Evolutionary conservation across 2,888 invertebrate species (phyloP), one percentile per base, ranked within the genome.

Genomic region (Eristalis arbustorum): DNA sequence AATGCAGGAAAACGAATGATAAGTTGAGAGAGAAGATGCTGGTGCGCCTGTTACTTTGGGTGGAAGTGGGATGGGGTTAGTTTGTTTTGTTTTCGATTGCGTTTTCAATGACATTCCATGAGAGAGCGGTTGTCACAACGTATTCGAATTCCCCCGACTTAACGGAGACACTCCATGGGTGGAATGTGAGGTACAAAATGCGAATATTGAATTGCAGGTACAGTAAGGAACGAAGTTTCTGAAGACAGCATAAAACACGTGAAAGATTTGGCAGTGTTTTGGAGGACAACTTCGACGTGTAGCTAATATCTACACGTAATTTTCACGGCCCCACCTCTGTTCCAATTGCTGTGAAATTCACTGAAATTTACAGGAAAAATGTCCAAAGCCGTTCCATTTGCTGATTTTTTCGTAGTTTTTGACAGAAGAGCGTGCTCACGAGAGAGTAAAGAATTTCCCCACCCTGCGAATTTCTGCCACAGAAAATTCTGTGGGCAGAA

Each of bases 1-100:
- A 67, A 1, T 14, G 23, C 28, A 61, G 5, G 25, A 79, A 73
- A 79, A 79, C 73, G 73, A 79, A 79, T 66, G 79, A 73, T 72
- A 67, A 73, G 13, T 63, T 73, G 79, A 79, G 67, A 73, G 6
- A 18, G 61, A 73, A 79, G 49, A 79, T 72, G 56, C 22, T 22
- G 31, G 63, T 63, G 28, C 28, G 31, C 14, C 14, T 1, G n/a
- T 56, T 0, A 1, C 14, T 34, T 25, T 49, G 3, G 4, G 78
- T 34, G 61, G 1, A 18, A 73, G 23, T 1, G 62, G 0, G 67
- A n/a, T 10, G 6, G 14, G 22, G 31, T 13, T 61, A 76, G 76
- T 71, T 82, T 82, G 40, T 61, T 49, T 66, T 66, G 18, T 22
- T 42, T n/a, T 74, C 69, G 2, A 34, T 42, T 18, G 22, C 8